Evolutionary conservation across 2,797 vertebrate species (phyloP), one percentile per base, ranked within the genome.

Genomic region (Australoheros facetus): DNA sequence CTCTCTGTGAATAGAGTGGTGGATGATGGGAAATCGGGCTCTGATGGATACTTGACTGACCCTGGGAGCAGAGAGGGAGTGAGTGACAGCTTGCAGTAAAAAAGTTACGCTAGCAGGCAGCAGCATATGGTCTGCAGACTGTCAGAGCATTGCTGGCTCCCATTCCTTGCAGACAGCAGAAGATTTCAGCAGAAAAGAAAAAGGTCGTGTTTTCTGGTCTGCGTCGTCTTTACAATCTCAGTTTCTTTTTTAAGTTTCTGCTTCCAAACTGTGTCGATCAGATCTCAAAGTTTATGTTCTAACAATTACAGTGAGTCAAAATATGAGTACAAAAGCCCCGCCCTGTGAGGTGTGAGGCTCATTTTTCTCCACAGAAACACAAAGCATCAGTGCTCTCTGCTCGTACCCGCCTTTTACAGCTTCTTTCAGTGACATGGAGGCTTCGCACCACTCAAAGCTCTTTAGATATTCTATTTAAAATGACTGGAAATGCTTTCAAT

Each of bases 41-140:
- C 66, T 79, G 79, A 76, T 79, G 87, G 85, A 83, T 86, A 80
- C 83, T 72, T 45, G 37, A 85, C 56, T 86, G 89, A 92, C 79
- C 87, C 90, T 7, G 54, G 80, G 85, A 85, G 83, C 78, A 69
- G 73, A 74, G 80, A 84, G 73, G 79, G 64, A 80, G 60, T 71
- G 81, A 91, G 88, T 57, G 81, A 91, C 88, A 89, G 85, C 86
- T 93, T 91, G 84, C 84, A 39, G 84, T 87, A 91, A 90, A 87
- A 66, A 91, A 82, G 89, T 84, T 81, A 56, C 42, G 75, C 60
- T 42, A 73, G 78, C 83, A 66, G 39, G 76, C 78, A 66, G 79
- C 81, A 78, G 26, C 80, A 86, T 74, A 86, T 81, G 80, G 83
- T 91, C 81, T 79, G 81, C 89, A 90, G 84, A 86, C 79, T 81